phyloP scores from a whole-genome alignment of 1,140 invertebrate species.

The Andricus grossulariae region DNA sequence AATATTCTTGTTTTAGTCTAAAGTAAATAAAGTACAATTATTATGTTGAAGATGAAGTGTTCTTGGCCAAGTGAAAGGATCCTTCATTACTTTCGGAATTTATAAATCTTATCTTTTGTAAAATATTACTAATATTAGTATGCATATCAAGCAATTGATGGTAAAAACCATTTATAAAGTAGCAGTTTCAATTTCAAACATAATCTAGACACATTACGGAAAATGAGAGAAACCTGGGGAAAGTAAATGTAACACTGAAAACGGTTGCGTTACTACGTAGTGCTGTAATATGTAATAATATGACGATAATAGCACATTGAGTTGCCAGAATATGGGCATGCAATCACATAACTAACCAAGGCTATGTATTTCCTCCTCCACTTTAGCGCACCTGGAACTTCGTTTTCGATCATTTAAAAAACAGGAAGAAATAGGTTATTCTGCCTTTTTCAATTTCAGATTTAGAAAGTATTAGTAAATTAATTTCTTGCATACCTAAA shows the following conservation, averaged over 20 bases:
- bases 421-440: too few relatives aligned
- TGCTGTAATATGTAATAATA: slow-evolving; percentile 54
- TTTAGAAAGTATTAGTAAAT: too few relatives aligned
- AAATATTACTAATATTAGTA: too few relatives aligned
- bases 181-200: slow-evolving; percentile 65
- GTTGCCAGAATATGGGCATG: slow-evolving; percentile 53
- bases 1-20: background rate
- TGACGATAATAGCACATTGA: slow-evolving; percentile 52
- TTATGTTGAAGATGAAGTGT: background rate
- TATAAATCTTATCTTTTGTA: background rate
- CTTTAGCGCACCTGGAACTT: background rate
- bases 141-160: background rate
- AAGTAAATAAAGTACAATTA: background rate
- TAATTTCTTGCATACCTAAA: too few relatives aligned
- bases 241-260: slow-evolving; percentile 66
- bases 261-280: slow-evolving; percentile 56
- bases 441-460: too few relatives aligned
- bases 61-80: background rate
- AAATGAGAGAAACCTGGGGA: slow-evolving; percentile 72
- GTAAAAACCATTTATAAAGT: slow-evolving; percentile 46
- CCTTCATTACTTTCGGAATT: background rate
- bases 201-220: slow-evolving; percentile 65
- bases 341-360: slow-evolving; percentile 41
- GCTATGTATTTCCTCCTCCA: background rate
- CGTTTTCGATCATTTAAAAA: too few relatives aligned